Conservation (phyloP, 2,888 invertebrate species). For the Capitulum mitella region DNA sequence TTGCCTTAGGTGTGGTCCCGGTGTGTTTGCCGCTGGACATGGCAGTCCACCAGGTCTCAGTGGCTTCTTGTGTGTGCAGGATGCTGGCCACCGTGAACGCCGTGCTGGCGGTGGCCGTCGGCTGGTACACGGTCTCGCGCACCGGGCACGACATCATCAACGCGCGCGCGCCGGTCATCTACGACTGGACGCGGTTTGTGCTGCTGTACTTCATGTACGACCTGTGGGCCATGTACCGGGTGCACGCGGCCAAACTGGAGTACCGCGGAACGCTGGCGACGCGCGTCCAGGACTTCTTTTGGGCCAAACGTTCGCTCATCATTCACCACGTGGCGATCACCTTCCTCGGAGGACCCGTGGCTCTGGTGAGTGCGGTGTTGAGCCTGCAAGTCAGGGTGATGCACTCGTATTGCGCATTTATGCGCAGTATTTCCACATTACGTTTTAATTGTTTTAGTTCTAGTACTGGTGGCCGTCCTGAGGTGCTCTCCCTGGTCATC, state of each 20-base stretch:
- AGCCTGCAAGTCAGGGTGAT: too few species aligned
- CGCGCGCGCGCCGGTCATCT: conserved; percentile 2
- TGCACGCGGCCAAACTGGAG: background rate
- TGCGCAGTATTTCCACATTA: too few species aligned
- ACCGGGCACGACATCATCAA: conserved; percentile 10
- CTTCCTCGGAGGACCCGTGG: background rate
- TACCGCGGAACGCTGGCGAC: background rate
- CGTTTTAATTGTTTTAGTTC: too few species aligned
- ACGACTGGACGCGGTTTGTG: conserved; percentile 17
- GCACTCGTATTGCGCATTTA: too few species aligned
- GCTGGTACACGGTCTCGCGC: background rate
- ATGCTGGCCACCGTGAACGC: conserved; percentile 12
- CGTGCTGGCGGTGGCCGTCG: conserved; percentile 8
- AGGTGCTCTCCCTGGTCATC: too few species aligned
- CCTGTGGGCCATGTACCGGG: conserved; percentile 20
- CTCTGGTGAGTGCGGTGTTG: conserved; percentile 23
- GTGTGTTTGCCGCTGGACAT: background rate
- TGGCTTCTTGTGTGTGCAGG: background rate
- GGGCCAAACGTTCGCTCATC: background rate
- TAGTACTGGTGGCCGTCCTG: too few species aligned
- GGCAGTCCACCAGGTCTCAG: too few species aligned
- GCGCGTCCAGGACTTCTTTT: background rate
- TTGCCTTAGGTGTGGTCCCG: background rate
- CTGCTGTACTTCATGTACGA: conserved; percentile 21
- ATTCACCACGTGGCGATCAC: background rate